These are phyloP conservation scores for Paradoxurus hermaphroditus DNA, from an alignment of 2,113 vertebrate species.

Conservation along the genomic window DNA sequence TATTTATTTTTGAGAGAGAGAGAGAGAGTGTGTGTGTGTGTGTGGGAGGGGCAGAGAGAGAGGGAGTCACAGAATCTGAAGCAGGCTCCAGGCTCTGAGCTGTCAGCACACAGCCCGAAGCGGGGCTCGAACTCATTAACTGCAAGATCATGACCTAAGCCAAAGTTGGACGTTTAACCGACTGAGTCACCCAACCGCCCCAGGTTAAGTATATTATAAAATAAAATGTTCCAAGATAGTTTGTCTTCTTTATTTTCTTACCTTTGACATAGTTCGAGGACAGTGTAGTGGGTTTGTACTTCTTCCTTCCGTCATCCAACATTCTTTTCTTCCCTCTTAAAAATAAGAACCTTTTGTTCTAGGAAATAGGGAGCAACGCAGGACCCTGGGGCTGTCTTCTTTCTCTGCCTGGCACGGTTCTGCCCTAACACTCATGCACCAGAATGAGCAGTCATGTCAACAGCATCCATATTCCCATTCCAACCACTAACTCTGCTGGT, in stretches of 20 bases:
- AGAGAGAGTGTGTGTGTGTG: too few species aligned
- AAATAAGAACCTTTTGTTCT: background rate
- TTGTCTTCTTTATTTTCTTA: background rate
- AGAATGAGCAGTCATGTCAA: background rate
- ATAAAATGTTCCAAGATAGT: background rate
- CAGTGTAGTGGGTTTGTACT: background rate
- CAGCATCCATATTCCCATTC: background rate
- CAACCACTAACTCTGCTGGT: background rate
- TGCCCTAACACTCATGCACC: rapidly evolving
- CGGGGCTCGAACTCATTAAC: too few species aligned
- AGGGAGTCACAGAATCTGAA: too few species aligned
- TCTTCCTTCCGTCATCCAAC: background rate
- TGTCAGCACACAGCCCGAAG: too few species aligned
- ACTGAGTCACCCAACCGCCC: too few species aligned
- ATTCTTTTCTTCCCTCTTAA: background rate
- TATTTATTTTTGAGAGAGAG: too few species aligned
- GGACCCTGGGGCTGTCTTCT: background rate
- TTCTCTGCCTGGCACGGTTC: background rate
- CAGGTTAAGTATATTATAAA: background rate
- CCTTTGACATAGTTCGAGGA: background rate
- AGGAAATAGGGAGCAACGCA: background rate
- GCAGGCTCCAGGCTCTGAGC: too few species aligned
- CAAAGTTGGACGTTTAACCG: too few species aligned
- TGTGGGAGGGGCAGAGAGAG: too few species aligned
- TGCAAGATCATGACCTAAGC: too few species aligned